A percentile compares a stretch with the other conserved stretches of the same genome.
These are phyloP conservation scores for Sparus aurata DNA, from an alignment of 2,797 vertebrate species.

Conservation along the genomic window DNA sequence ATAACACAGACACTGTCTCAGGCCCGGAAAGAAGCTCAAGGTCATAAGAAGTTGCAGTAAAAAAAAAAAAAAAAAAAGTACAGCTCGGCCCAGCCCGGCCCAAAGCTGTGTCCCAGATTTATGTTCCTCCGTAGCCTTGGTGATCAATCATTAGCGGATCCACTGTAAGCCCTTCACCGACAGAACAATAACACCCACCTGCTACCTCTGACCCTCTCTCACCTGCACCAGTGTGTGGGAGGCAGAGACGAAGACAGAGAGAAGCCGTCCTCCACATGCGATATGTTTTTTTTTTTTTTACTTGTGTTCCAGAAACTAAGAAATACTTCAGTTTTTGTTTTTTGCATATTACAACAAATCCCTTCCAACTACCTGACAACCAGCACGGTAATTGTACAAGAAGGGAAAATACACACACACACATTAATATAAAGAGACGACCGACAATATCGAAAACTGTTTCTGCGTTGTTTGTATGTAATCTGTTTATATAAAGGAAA, in stretches of 20 bases:
- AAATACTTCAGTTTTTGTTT: neutral
- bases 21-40: conserved; percentile 39
- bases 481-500: conserved; percentile 38
- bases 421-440: neutral
- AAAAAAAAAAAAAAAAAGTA: conserved; percentile 8
- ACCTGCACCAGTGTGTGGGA: conserved; percentile 47
- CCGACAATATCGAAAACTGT: conserved; percentile 5
- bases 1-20: neutral
- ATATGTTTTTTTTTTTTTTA: conserved; percentile 22
- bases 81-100: conserved; percentile 22
- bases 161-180: conserved; percentile 53
- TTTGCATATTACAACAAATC: neutral
- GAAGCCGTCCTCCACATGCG: conserved; percentile 14
- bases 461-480: conserved; percentile 6
- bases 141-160: conserved; percentile 63
- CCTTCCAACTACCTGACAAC: neutral
- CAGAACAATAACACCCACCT: conserved; percentile 55
- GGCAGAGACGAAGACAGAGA: conserved; percentile 13
- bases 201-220: conserved; percentile 59
- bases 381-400: neutral
- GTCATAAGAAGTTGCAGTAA: conserved; percentile 41
- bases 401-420: neutral
- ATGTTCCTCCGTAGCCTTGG: conserved; percentile 58
- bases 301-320: neutral
- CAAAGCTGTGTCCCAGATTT: conserved; percentile 58